A percentile compares a stretch with the other conserved stretches of the same genome.
Conservation (phyloP, 2,113 vertebrate genomes). For the Neopipo cinnamomea region DNA sequence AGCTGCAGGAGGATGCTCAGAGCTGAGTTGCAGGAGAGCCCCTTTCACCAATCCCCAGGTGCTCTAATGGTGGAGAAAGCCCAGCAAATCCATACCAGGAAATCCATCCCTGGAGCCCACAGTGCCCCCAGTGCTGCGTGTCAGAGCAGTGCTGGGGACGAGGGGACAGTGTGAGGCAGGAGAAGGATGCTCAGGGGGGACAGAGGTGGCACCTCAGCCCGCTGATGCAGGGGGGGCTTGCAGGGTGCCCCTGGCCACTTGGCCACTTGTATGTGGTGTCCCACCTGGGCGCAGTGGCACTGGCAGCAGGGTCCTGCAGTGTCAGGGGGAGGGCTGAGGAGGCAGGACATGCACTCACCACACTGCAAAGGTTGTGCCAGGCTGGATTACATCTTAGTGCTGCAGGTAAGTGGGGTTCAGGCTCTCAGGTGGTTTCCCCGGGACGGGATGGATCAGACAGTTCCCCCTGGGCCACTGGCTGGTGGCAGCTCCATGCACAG, state of each 20-base stretch:
- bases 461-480: neutral
- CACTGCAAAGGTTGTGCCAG: rapidly evolving
- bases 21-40: neutral
- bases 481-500: neutral
- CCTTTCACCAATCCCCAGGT: neutral
- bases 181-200: neutral
- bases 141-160: neutral
- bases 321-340: neutral
- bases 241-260: neutral
- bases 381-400: neutral
- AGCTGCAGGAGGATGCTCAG: neutral
- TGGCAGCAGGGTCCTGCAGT: neutral
- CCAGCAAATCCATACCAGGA: neutral
- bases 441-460: neutral
- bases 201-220: neutral
- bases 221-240: neutral
- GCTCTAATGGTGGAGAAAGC: neutral
- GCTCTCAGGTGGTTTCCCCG: neutral
- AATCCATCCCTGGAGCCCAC: rapidly evolving
- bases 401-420: neutral
- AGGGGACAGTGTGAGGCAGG: neutral
- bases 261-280: no score
- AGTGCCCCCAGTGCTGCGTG: neutral
- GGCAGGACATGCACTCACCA: neutral
- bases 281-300: neutral